phyloP scores from a whole-genome alignment of 1,140 invertebrate species.

The Caenorhabditis remanei region DNA sequence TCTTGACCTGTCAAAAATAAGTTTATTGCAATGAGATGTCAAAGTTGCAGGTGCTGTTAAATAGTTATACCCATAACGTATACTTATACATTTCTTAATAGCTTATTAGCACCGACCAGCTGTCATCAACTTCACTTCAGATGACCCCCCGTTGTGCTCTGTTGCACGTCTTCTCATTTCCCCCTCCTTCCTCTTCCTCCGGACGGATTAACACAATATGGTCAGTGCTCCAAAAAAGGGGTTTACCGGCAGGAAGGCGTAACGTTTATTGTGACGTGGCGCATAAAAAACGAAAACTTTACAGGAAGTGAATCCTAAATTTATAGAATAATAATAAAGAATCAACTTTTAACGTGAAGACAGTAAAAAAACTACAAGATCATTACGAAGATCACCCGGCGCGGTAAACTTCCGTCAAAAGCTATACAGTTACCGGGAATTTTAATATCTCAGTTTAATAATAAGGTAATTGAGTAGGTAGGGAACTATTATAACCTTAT shows the following conservation, averaged over 20 bases:
- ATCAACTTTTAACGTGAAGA: too few relatives aligned
- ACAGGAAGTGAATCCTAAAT: background rate
- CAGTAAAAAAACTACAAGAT: too few relatives aligned
- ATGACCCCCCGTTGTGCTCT: background rate
- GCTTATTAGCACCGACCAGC: slow-evolving; percentile 39
- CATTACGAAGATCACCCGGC: too few relatives aligned
- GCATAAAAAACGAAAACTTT: background rate
- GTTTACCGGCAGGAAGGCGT: background rate
- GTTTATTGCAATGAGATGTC: too few relatives aligned
- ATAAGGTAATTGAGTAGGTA: too few relatives aligned
- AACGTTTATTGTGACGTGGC: slow-evolving; percentile 26
- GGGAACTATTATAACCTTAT: too few relatives aligned
- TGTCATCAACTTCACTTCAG: background rate
- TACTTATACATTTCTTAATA: slow-evolving; percentile 29
- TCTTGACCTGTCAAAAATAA: too few relatives aligned
- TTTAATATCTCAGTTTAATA: too few relatives aligned
- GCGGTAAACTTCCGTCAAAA: too few relatives aligned
- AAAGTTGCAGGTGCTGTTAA: slow-evolving; percentile 2
- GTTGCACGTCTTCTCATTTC: background rate
- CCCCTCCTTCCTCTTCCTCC: background rate
- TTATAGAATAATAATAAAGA: too few relatives aligned
- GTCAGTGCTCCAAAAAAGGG: background rate
- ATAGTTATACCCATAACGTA: background rate
- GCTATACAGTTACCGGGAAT: too few relatives aligned
- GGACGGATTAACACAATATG: slow-evolving; percentile 24